These are phyloP conservation scores for Drosophila busckii DNA, from an alignment of 1,140 invertebrate genomes.

Conservation along the genomic window DNA sequence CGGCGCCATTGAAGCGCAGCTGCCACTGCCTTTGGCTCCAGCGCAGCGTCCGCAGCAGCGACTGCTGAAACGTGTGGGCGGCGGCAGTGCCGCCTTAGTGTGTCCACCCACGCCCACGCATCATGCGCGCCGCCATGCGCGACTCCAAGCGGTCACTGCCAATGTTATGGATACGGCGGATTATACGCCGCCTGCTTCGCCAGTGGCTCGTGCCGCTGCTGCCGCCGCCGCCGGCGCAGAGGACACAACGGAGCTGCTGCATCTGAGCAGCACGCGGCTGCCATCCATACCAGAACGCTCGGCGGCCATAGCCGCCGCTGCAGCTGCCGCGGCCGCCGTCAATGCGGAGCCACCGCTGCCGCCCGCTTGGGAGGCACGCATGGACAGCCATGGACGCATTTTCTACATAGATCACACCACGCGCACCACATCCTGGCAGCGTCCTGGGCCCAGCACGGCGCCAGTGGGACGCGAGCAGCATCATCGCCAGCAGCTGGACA, in stretches of 20 bases:
- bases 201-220: constrained; percentile 3
- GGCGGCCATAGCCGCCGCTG: constrained; percentile 39
- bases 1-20: constrained; percentile 25
- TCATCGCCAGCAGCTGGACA: constrained; percentile 79
- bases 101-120: constrained; percentile 92
- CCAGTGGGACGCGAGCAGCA: constrained; percentile 79
- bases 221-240: constrained; percentile 5
- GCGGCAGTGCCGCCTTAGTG: constrained; percentile 77
- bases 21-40: constrained; percentile 26
- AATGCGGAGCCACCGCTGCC: constrained; percentile 86
- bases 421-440: constrained; percentile 94
- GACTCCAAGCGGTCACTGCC: constrained; percentile 61
- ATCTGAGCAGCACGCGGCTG: constrained; percentile 86
- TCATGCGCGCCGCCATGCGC: constrained; percentile 82
- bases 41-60: constrained; percentile 81
- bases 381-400: constrained; percentile 93
- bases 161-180: constrained; percentile 46
- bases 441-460: constrained; percentile 82
- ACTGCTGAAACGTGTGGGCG: constrained; percentile 81
- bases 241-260: constrained; percentile 82
- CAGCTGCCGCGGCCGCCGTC: constrained; percentile 35
- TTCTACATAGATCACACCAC: constrained; percentile 96
- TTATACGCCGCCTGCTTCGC: constrained; percentile 34
- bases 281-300: constrained; percentile 88
- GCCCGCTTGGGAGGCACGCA: constrained; percentile 94